A percentile compares a stretch with the other conserved stretches of the same genome.
phyloP scores from a whole-genome alignment of 37 sponge, comb jelly and placozoan species.

The Amphimedon queenslandica region DNA sequence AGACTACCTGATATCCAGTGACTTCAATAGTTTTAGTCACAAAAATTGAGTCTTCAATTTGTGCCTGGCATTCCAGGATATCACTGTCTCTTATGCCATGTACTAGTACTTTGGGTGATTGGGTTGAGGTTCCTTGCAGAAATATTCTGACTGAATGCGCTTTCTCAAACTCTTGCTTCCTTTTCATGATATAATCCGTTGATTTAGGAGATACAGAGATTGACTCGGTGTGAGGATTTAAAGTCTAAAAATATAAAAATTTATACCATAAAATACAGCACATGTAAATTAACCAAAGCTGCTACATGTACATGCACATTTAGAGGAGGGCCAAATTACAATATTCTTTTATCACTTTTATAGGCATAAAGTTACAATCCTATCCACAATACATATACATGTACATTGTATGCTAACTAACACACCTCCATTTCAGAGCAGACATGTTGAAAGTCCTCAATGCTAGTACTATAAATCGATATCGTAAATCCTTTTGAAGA shows the following conservation, averaged over 20 bases:
- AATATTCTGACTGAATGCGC: conserved; percentile 30
- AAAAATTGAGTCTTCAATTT: conserved; percentile 13
- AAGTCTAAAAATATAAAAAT: background rate
- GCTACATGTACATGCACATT: background rate
- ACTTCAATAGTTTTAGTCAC: conserved; percentile 2
- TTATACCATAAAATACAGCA: background rate
- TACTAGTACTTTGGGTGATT: conserved; percentile 2
- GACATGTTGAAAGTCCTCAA: background rate
- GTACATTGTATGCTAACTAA: background rate
- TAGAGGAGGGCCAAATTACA: background rate
- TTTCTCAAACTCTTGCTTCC: conserved; percentile 1
- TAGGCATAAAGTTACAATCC: no score
- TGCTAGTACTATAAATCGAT: background rate
- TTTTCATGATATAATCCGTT: background rate
- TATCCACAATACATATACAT: no score
- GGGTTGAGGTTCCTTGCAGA: background rate
- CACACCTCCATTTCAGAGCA: background rate
- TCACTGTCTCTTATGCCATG: conserved; percentile 34
- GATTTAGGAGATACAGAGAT: background rate
- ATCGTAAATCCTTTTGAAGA: background rate
- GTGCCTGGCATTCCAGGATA: conserved; percentile 18
- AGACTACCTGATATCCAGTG: background rate
- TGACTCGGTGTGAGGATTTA: background rate
- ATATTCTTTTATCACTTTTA: no score
- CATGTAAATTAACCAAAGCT: background rate